phyloP scores from a whole-genome alignment of 1,140 invertebrate species.

The Hydropsyche tenuis region DNA sequence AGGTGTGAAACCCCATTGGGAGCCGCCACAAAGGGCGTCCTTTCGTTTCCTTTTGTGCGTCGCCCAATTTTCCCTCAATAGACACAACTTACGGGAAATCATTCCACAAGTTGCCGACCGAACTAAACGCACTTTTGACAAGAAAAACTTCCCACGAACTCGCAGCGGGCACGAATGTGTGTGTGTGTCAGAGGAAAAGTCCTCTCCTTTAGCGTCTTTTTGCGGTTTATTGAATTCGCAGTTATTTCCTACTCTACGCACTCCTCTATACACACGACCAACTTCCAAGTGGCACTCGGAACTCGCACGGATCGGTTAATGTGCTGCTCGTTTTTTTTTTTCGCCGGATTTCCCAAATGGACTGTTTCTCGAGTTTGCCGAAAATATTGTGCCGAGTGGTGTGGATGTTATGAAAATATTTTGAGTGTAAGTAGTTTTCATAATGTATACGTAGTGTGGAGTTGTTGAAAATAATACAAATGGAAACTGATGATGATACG shows the following conservation, averaged over 20 bases:
- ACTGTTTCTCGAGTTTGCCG: too few species aligned
- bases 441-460: too few species aligned
- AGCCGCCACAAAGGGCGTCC: neutral
- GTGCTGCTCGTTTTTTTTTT: too few species aligned
- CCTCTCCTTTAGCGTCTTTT: too few species aligned
- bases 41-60: neutral
- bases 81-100: neutral
- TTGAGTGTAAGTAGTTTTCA: too few species aligned
- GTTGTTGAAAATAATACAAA: too few species aligned
- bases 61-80: slow-evolving; percentile 15
- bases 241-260: neutral
- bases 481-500: too few species aligned
- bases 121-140: slow-evolving; percentile 18
- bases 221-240: slow-evolving; percentile 14
- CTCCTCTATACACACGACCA: neutral
- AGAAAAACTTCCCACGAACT: slow-evolving; percentile 9
- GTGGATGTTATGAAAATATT: too few species aligned
- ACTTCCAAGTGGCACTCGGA: slow-evolving; percentile 17
- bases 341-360: too few species aligned
- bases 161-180: neutral
- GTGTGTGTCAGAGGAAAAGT: too few species aligned
- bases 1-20: neutral
- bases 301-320: neutral
- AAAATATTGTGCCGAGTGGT: too few species aligned
- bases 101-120: slow-evolving; percentile 8